A percentile compares a stretch with the other conserved stretches of the same genome.
Conservation (phyloP, 2,888 invertebrate species). For the Heliconius charithonia region DNA sequence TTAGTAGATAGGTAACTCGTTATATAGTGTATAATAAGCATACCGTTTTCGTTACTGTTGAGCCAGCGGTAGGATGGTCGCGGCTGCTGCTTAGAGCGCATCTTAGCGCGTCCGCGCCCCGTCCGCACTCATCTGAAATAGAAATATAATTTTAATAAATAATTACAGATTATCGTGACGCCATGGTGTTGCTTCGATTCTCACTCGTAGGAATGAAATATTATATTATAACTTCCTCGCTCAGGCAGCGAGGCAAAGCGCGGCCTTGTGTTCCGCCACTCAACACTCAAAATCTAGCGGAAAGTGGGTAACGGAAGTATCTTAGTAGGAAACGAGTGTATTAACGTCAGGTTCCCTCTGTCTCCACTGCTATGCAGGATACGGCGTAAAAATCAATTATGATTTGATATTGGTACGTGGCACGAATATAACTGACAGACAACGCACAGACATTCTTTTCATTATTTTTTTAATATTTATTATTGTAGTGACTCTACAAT, state of each 20-base stretch:
- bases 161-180: too few species aligned
- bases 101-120: slow-evolving; percentile 72
- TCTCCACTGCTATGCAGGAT: too few species aligned
- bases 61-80: slow-evolving; percentile 88
- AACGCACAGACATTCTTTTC: neutral
- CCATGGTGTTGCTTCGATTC: too few species aligned
- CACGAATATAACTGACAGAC: neutral
- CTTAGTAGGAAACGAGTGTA: too few species aligned
- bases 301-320: too few species aligned
- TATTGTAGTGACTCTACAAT: neutral
- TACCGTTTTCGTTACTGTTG: slow-evolving; percentile 86
- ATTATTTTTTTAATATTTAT: neutral
- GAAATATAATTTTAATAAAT: neutral
- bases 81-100: slow-evolving; percentile 89
- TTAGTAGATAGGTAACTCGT: too few species aligned
- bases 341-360: too few species aligned
- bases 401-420: too few species aligned
- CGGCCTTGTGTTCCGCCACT: neutral
- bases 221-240: too few species aligned
- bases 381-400: too few species aligned
- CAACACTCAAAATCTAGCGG: neutral
- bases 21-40: slow-evolving; percentile 49
- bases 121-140: slow-evolving; percentile 67
- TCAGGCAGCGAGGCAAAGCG: neutral
- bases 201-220: too few species aligned